These are phyloP conservation scores for Siniperca scherzeri DNA, from an alignment of 2,797 vertebrate species.

Conservation along the genomic window DNA sequence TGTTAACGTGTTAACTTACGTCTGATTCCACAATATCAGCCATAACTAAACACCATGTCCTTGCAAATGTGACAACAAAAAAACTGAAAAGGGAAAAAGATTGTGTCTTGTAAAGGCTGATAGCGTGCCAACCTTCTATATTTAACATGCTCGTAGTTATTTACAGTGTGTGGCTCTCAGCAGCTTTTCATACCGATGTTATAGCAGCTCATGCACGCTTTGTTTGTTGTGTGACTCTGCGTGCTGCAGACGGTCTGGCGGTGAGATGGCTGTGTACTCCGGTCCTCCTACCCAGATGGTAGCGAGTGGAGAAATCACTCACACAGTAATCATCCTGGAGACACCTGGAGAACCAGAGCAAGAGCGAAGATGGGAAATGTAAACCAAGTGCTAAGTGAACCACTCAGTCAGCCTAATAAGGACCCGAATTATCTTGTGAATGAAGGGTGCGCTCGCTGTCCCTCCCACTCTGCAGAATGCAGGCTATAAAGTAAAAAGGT, in stretches of 20 bases:
- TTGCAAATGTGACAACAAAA: too few relatives aligned
- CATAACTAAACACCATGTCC: too few relatives aligned
- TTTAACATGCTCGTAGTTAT: conserved; percentile 9
- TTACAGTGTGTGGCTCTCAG: conserved; percentile 31
- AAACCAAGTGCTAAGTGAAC: conserved; percentile 56
- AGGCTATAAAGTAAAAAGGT: conserved; percentile 32
- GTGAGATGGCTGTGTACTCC: conserved; percentile 19
- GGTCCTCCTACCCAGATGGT: conserved; percentile 63
- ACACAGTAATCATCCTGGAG: conserved; percentile 59
- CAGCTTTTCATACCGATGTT: conserved; percentile 32
- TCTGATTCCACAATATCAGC: too few relatives aligned
- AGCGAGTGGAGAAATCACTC: conserved; percentile 63
- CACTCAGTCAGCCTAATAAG: conserved; percentile 69
- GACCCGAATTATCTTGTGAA: conserved; percentile 50
- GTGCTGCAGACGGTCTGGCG: conserved; percentile 20
- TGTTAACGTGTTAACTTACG: too few relatives aligned
- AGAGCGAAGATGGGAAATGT: conserved; percentile 26
- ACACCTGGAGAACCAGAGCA: conserved; percentile 60
- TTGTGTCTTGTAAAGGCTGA: not conserved
- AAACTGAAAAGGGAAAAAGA: too few relatives aligned
- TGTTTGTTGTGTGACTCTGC: conserved; percentile 19
- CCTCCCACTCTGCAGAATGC: conserved; percentile 25
- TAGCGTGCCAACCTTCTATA: conserved; percentile 17
- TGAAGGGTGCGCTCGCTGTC: conserved; percentile 23
- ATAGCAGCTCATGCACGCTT: conserved; percentile 25